Percentiles rank a stretch among this genome's conserved stretches.
These are phyloP conservation scores for Drosophila subsilvestris DNA, from an alignment of 2,888 invertebrate genomes.

Conservation along the genomic window DNA sequence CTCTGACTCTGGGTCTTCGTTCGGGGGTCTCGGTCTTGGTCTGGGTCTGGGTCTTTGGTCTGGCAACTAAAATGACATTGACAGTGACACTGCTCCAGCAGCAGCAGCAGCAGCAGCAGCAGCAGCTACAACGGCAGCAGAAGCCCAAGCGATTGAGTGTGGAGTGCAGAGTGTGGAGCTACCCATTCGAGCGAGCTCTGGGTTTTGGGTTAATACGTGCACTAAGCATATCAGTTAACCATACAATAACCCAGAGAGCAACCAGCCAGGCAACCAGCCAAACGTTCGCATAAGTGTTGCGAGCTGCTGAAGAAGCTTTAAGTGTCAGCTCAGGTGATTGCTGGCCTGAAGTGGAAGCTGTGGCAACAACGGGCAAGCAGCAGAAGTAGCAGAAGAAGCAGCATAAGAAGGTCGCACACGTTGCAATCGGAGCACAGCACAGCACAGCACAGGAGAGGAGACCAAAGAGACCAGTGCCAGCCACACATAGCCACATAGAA, in stretches of 20 bases:
- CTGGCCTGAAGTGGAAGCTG: constrained; percentile 46
- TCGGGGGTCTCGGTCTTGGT: constrained; percentile 10
- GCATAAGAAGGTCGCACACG: constrained; percentile 45
- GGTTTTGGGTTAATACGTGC: constrained; percentile 74
- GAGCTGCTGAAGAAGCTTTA: constrained; percentile 82
- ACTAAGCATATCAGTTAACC: constrained; percentile 78
- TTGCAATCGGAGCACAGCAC: constrained; percentile 20
- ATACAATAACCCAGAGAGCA: constrained; percentile 66
- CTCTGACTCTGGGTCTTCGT: constrained; percentile 16
- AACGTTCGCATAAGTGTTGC: constrained; percentile 74
- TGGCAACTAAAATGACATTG: constrained; percentile 80
- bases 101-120: constrained; percentile 41
- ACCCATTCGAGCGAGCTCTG: constrained; percentile 3
- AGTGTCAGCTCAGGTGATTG: constrained; percentile 79
- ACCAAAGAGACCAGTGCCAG: not conserved
- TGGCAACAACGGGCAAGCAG: constrained; percentile 4
- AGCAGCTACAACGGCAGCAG: constrained; percentile 16
- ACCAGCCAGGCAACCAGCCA: too few relatives aligned
- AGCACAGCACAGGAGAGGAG: not conserved
- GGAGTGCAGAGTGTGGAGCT: constrained; percentile 35
- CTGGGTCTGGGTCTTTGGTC: constrained; percentile 19
- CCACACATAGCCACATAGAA: not conserved
- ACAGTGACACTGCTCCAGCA: constrained; percentile 80
- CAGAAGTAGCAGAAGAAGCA: not conserved
- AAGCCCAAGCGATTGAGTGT: constrained; percentile 43